Conservation (phyloP, 2,797 vertebrate species). For the Pitangus sulphuratus region DNA sequence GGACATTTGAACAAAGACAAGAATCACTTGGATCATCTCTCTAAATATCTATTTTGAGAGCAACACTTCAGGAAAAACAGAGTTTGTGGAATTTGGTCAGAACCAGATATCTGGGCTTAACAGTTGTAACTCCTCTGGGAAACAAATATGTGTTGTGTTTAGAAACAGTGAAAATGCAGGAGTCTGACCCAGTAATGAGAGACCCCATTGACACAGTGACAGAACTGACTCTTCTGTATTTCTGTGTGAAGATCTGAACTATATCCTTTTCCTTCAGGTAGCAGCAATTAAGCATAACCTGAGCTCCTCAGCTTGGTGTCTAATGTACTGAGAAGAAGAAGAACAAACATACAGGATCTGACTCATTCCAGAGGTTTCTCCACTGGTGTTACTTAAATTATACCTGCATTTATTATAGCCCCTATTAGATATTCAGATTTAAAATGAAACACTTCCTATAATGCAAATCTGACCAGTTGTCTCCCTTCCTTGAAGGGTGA, state of each 20-base stretch:
- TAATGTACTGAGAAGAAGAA: neutral
- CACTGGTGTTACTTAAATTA: neutral
- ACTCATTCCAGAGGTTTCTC: neutral
- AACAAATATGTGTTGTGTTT: neutral
- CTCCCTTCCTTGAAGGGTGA: neutral
- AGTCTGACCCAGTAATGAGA: neutral
- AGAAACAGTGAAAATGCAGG: neutral
- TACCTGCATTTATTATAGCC: neutral
- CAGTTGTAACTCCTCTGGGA: neutral
- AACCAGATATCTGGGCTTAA: neutral
- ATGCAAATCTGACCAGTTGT: neutral
- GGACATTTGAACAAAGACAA: neutral
- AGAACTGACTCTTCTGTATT: neutral
- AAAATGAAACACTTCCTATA: neutral
- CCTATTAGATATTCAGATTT: neutral
- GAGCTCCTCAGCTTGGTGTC: neutral
- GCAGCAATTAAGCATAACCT: neutral
- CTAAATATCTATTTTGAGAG: neutral
- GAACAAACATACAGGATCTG: neutral
- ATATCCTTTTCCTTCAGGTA: neutral
- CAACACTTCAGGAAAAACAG: neutral
- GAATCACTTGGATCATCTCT: neutral
- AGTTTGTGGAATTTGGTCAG: neutral
- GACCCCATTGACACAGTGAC: neutral
- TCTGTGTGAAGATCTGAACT: neutral